Evolutionary conservation across 2,888 invertebrate genomes (phyloP), one percentile per base, ranked within the genome.

Genomic region (Leptodirus hochenwartii): DNA sequence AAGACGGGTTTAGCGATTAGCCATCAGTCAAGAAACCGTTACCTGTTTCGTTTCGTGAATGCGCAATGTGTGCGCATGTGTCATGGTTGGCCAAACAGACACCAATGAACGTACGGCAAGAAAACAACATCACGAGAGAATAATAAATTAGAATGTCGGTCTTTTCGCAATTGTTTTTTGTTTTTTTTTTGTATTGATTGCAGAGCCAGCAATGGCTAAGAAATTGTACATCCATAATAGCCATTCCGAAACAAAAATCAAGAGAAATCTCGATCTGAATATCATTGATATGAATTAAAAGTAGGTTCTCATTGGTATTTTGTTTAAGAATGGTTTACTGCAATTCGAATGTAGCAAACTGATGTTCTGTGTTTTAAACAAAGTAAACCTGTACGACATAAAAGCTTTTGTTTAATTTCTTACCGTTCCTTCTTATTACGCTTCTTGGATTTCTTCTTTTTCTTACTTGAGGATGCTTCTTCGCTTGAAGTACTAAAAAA

Each of bases 381-480:
- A n/a, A n/a, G n/a, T n/a, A n/a, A n/a, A 15, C 25, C 12, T 25
- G 10, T 15, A 4, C n/a, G 12, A 8, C 12, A 10, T 24, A 24
- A 5, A 12, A 20, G 16, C 12, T 9, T 25, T 3, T 9, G 25
- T 15, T 25, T 15, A 13, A 11, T 11, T 15, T 31, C 66, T 61
- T 60, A 75, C 76, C 70, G 74, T 42, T 74, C 73, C 54, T 69
- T 74, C 53, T 75, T n/a, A n/a, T n/a, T 75, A 48, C 68, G 68
- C 55, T 71, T 75, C 54, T 78, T 79, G 0, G 74, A 68, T 51
- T 76, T 79, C 59, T 78, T 80, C 65, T 77, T 79, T 59, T 78
- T 79, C 54, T 73, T 79, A n/a, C n/a, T n/a, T n/a, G n/a, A n/a
- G n/a, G n/a, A n/a, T 15, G 67, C 62, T 46, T 78, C 78, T 40